These are phyloP conservation scores for Leptosomus discolor DNA, from an alignment of 2,113 vertebrate genomes.

Conservation along the genomic window DNA sequence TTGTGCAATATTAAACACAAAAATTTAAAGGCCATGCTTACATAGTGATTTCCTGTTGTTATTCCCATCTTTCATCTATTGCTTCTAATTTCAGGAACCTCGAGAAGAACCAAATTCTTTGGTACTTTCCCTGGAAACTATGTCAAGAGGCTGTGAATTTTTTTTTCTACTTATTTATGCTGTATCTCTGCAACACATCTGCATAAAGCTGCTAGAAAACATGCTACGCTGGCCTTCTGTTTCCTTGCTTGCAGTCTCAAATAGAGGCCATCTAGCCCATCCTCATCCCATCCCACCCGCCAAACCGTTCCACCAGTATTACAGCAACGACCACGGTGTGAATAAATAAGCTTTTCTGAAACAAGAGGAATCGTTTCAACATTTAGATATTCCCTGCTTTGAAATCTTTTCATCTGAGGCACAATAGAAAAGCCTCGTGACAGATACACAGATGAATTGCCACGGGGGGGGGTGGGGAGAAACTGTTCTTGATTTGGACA, in stretches of 20 bases:
- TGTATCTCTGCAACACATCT: constrained; percentile 76
- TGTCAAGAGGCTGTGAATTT: constrained; percentile 91
- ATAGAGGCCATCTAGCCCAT: constrained; percentile 36
- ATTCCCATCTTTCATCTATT: constrained; percentile 61
- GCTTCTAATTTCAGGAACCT: constrained; percentile 89
- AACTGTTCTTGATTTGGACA: background rate
- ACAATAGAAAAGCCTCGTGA: background rate
- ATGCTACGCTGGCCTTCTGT: constrained; percentile 60
- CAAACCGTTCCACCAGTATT: constrained; percentile 57
- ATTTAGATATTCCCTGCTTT: background rate
- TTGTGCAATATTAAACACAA: background rate
- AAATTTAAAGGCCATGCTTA: background rate
- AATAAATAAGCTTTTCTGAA: constrained; percentile 19
- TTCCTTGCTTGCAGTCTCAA: constrained; percentile 65
- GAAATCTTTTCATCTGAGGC: background rate
- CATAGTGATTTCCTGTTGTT: background rate
- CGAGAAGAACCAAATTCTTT: constrained; percentile 94
- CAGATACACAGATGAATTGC: background rate
- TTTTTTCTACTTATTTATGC: constrained; percentile 70
- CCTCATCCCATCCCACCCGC: constrained; percentile 60
- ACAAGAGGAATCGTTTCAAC: background rate
- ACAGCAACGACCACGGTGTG: background rate
- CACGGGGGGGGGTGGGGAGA: background rate
- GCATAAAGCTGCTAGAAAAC: constrained; percentile 71
- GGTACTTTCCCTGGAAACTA: constrained; percentile 99